These are phyloP conservation scores for Hippasteria phrygiana DNA, from an alignment of 53 echinoderm and acorn worm species.

Conservation along the genomic window DNA sequence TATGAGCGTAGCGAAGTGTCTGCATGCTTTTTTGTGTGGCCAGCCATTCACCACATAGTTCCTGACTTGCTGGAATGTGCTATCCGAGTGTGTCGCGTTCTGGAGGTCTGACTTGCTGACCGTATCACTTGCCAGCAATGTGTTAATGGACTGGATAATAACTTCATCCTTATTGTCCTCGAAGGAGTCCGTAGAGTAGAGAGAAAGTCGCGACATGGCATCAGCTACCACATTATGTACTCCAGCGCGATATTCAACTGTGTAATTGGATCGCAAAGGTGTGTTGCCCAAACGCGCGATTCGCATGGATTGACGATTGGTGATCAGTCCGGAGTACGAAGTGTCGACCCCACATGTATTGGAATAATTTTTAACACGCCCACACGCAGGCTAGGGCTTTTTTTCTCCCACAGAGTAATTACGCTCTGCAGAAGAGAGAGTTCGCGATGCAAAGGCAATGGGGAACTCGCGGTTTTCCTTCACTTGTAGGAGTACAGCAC, in stretches of 20 bases:
- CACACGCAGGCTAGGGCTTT: constrained; percentile 73
- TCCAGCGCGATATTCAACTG: constrained; percentile 66
- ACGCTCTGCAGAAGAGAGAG: constrained; percentile 67
- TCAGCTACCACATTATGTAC: constrained; percentile 56
- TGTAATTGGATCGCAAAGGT: constrained; percentile 62
- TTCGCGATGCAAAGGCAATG: constrained; percentile 69
- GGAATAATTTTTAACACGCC: constrained; percentile 72
- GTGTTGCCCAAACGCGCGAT: constrained; percentile 67
- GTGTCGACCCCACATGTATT: constrained; percentile 71
- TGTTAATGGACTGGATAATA: constrained; percentile 22
- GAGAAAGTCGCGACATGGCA: constrained; percentile 52
- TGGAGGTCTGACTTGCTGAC: constrained; percentile 4
- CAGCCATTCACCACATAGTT: constrained; percentile 33
- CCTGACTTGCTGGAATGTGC: constrained; percentile 48
- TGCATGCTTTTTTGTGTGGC: not conserved
- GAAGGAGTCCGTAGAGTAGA: too few species aligned
- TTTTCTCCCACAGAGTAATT: too few species aligned
- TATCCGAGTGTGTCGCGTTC: not conserved
- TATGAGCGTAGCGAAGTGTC: constrained; percentile 8
- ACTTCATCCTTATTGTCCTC: not conserved
- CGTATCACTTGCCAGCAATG: not conserved
- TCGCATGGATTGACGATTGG: constrained; percentile 60
- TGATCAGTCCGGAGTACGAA: constrained; percentile 71
- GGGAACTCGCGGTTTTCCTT: constrained; percentile 55
- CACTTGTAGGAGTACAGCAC: constrained; percentile 73